Evolutionary conservation across 2,113 vertebrate genomes (phyloP).

Genomic region (Paedocypris sp.): DNA sequence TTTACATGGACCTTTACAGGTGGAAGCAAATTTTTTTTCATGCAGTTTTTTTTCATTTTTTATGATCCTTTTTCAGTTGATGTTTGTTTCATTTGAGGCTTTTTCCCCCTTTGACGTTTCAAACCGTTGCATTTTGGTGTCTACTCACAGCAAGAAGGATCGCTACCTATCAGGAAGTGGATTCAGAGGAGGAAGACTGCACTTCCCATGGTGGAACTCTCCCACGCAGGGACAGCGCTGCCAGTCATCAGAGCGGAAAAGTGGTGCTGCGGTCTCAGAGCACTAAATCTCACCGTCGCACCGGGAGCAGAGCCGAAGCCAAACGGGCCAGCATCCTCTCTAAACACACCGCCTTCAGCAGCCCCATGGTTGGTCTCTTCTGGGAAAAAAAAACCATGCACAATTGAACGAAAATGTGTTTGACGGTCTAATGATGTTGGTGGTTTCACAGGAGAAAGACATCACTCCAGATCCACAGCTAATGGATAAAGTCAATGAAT

Average conservation of each 20-base stretch:
- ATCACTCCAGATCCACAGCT: slow-evolving; percentile 88
- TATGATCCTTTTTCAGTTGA: too few species aligned
- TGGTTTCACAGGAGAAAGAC: slow-evolving; percentile 76
- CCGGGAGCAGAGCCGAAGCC: slow-evolving; percentile 80
- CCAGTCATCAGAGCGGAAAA: slow-evolving; percentile 76
- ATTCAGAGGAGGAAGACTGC: slow-evolving; percentile 85
- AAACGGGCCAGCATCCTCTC: slow-evolving; percentile 85
- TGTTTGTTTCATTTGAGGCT: too few species aligned
- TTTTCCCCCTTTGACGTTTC: too few species aligned
- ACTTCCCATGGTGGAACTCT: slow-evolving; percentile 63
- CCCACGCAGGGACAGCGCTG: slow-evolving; percentile 69
- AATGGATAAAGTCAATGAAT: slow-evolving; percentile 84
- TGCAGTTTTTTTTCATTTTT: too few species aligned
- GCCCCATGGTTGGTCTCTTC: slow-evolving; percentile 97
- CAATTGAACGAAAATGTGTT: too few species aligned
- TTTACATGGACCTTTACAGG: too few species aligned
- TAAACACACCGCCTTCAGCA: slow-evolving; percentile 92
- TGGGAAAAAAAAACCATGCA: too few species aligned
- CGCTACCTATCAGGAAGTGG: slow-evolving; percentile 87
- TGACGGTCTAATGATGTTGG: background rate
- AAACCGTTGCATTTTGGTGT: background rate
- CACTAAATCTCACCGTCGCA: slow-evolving; percentile 80
- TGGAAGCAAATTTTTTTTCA: too few species aligned
- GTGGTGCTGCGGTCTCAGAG: slow-evolving; percentile 73
- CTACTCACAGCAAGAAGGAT: slow-evolving; percentile 70